Base-by-base conservation (phyloP, 2,888 invertebrate species). In the Cantharis rufa region DNA sequence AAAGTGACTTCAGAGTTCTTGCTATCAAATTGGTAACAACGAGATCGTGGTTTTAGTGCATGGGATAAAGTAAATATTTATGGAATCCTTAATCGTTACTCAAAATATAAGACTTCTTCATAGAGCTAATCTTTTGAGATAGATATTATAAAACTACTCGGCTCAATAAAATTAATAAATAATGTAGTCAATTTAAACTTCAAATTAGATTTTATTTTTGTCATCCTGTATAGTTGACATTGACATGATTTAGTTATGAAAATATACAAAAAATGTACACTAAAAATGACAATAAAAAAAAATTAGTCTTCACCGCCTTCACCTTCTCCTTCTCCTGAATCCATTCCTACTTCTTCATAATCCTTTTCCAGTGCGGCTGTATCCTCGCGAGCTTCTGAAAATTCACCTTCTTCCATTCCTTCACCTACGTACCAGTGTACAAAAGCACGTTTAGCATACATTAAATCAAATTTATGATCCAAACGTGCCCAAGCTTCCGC, bases 351-450 rank as follows among this genome's bases (percentile, higher is more conserved):
- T 85, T 93, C 93, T 83, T 93, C 92, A 87, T 93, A 93, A 83
- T 94, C 93, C 82, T 92, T 90, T 86, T 93, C 93, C 0, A 93
- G 88, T 16, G 92, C 92, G 75, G 91, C 93, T 79, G 94, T 89
- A 88, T 94, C 94, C 84, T 94, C 94, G 21, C 94, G 90, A 32
- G 94, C 94, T 86, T 95, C 94, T 4, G 93, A 91, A 87, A 95
- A 94, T 86, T 94, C 94, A 0, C 94, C 94, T 86, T 93, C 93
- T 84, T 93, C 93, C 94, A 94, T 94, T 79, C 94, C 94, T 86
- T 94, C 94, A 66, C 93, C 94, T 68, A 93, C 93, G 87, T 93
- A 96, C 96, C 94, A 93, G 84, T 93, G 92, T 63, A 93, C 92
- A 84, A 93, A 93, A 70, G 92, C 92, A 72, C 92, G 86, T 86